Conservation (phyloP, 2,797 vertebrate genomes). For the Sitta carolinensis region DNA sequence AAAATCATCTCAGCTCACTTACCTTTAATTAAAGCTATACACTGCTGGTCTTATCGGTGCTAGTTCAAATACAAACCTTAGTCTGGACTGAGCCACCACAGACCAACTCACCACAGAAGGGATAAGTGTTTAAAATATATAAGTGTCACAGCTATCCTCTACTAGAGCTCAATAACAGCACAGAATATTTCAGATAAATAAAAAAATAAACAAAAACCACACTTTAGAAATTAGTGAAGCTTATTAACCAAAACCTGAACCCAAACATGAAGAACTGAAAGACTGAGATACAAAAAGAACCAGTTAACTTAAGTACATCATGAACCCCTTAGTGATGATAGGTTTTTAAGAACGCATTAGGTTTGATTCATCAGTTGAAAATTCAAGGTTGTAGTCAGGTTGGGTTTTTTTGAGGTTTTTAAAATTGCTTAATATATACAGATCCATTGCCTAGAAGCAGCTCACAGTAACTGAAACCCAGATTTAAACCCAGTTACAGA, state of each 20-base stretch:
- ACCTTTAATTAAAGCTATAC: not conserved
- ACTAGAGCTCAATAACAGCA: not conserved
- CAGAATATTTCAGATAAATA: not conserved
- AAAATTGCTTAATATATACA: not conserved
- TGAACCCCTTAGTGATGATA: not conserved
- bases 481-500: not conserved
- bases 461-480: not conserved
- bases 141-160: not conserved
- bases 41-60: not conserved
- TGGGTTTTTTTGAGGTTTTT: accelerated
- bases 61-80: not conserved
- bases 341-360: not conserved
- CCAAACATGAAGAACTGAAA: not conserved
- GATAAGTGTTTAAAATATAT: not conserved
- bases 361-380: not conserved
- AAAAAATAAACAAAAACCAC: not conserved
- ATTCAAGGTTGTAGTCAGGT: not conserved
- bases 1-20: not conserved
- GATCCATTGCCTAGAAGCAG: not conserved
- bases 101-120: not conserved
- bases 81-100: not conserved
- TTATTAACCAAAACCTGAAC: not conserved
- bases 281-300: not conserved
- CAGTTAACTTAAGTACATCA: not conserved
- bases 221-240: not conserved